Conservation (phyloP, 2,888 invertebrate species). For the Sialis fuliginosa region DNA sequence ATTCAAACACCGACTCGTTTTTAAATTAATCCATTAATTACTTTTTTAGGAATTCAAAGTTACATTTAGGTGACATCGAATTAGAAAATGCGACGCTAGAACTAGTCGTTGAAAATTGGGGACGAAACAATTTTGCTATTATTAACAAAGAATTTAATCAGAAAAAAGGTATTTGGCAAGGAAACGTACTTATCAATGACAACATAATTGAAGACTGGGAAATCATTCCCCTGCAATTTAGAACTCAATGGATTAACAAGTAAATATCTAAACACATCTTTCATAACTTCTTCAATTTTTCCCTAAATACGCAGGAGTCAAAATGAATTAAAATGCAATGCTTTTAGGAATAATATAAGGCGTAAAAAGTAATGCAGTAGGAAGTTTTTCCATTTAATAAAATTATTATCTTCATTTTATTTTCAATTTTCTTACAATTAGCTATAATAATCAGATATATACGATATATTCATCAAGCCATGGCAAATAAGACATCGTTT, state of each 20-base stretch:
- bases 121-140: conserved; percentile 43
- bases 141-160: conserved; percentile 22
- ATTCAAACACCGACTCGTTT: too few species aligned
- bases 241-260: conserved; percentile 23
- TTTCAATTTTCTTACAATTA: too few species aligned
- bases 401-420: too few species aligned
- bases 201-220: conserved; percentile 24
- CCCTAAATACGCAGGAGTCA: not conserved
- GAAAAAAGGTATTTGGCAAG: conserved; percentile 24
- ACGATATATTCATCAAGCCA: too few species aligned
- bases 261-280: conserved; percentile 1
- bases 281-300: too few species aligned
- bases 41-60: conserved; percentile 15
- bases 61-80: conserved; percentile 14
- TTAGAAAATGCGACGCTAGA: conserved; percentile 19
- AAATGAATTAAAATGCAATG: too few species aligned
- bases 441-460: too few species aligned
- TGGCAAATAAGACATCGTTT: too few species aligned
- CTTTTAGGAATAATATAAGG: too few species aligned
- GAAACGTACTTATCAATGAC: conserved; percentile 25
- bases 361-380: too few species aligned
- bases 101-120: conserved; percentile 56
- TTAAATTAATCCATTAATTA: not conserved
- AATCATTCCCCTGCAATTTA: conserved; percentile 32
- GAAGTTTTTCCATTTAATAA: too few species aligned